Evolutionary conservation across 2,888 invertebrate genomes (phyloP).

Genomic region (Clusia tigrina): DNA sequence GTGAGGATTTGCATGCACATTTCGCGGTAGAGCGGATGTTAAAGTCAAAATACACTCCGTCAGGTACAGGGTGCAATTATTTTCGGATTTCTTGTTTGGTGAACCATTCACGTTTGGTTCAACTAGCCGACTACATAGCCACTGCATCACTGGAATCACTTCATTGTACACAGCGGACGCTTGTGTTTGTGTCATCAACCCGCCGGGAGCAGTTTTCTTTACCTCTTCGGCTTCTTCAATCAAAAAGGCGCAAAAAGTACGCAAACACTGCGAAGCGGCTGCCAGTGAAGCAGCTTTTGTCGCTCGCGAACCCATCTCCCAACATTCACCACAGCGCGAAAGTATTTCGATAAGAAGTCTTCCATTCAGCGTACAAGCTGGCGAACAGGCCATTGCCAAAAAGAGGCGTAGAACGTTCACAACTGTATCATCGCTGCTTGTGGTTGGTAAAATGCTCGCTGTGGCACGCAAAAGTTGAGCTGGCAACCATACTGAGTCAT

Average conservation of each 20-base stretch:
- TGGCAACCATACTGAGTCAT: slow-evolving; percentile 91
- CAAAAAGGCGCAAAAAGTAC: slow-evolving; percentile 84
- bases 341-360: slow-evolving; percentile 86
- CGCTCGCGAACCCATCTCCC: slow-evolving; percentile 79
- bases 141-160: slow-evolving; percentile 88
- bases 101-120: slow-evolving; percentile 71
- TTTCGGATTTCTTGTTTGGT: slow-evolving; percentile 62
- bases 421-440: slow-evolving; percentile 82
- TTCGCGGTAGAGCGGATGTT: slow-evolving; percentile 82
- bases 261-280: slow-evolving; percentile 86
- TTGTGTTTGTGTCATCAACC: slow-evolving; percentile 65
- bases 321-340: slow-evolving; percentile 84
- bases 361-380: slow-evolving; percentile 89
- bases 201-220: slow-evolving; percentile 69
- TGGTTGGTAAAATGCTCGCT: slow-evolving; percentile 69
- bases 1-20: slow-evolving; percentile 83
- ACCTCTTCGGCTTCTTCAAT: slow-evolving; percentile 68
- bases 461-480: slow-evolving; percentile 89
- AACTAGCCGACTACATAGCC: slow-evolving; percentile 83
- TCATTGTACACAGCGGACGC: slow-evolving; percentile 89
- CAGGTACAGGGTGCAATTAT: slow-evolving; percentile 73
- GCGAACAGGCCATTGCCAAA: slow-evolving; percentile 85
- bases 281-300: slow-evolving; percentile 88
- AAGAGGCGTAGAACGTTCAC: slow-evolving; percentile 76
- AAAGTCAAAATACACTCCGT: slow-evolving; percentile 87